Evolutionary conservation across 2,888 invertebrate genomes (phyloP).

Genomic region (Suillia variegata): DNA sequence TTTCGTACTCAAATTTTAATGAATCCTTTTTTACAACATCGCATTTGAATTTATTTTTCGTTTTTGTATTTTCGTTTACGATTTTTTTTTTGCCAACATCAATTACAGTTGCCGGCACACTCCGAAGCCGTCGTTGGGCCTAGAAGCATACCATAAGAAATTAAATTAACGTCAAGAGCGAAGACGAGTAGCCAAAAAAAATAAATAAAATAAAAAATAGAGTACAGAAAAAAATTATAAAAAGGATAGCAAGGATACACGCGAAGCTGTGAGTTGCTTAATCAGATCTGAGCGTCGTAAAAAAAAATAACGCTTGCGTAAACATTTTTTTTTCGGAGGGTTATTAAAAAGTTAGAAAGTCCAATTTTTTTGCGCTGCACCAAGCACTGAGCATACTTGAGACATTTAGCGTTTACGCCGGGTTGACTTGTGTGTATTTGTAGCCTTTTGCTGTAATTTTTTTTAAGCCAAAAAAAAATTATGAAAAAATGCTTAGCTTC

Average conservation of each 20-base stretch:
- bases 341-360: conserved; percentile 17
- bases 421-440: no score
- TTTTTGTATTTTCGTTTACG: neutral
- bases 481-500: no score
- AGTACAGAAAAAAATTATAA: no score
- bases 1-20: conserved; percentile 24
- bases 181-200: no score
- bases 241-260: conserved; percentile 9
- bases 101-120: conserved; percentile 8
- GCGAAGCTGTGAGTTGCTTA: neutral
- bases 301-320: neutral
- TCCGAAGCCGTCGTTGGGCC: neutral
- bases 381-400: conserved; percentile 15
- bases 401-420: conserved; percentile 14
- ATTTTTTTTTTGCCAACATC: conserved; percentile 4
- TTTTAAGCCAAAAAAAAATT: no score
- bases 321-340: conserved; percentile 4
- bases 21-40: conserved; percentile 32
- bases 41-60: no score
- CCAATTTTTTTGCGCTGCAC: neutral
- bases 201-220: no score
- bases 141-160: conserved; percentile 21
- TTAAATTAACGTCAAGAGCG: conserved; percentile 31
- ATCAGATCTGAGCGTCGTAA: neutral
- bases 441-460: no score